Base-by-base conservation (phyloP, 92 coral and sea anemone genomes). In the Heliopora coerulea region DNA sequence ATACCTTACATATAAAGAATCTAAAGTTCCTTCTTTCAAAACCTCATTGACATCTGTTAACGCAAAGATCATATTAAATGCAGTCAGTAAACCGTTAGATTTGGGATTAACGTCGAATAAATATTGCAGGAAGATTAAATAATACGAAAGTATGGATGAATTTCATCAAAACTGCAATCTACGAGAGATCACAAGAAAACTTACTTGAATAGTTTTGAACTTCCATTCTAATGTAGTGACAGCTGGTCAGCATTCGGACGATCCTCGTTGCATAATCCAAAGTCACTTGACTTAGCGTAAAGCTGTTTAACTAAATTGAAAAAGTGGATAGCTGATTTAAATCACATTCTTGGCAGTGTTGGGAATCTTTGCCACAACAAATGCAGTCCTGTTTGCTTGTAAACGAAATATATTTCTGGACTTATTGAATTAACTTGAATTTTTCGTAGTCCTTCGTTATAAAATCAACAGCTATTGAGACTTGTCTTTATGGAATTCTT, bases 201-300 rank as follows among this genome's bases (percentile, higher is more conserved):
- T 81, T 76, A 93, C 98, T 82, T 26, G 84, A 77, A n/a, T 82
- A 82, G 23, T 64, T 83, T 59, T 86, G 93, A 9, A 96, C 98
- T 59, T 93, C 98, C 72, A 93, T 93, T 73, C 98, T 73, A 8
- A 93, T 80, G 79, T 93, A 93, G 17, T 89, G 87, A 40, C 98
- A 93, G 49, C 82, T 90, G 80, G 89, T 83, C 21, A 90, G 78
- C 69, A 93, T 84, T 49, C 86, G 83, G 6, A 93, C 85, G n/a
- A 90, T 89, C 56, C 98, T 77, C 2, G 98, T 93, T 3, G 96
- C 98, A 75, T 93, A 87, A 64, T 93, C 98, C 75, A 93, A 78
- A 3, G 96, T 93, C 3, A 96, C 96, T 27, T 87, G 89, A 30
- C 84, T 89, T 11, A 93, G 72, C 69, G 88, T 88, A 67, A 85